These are phyloP conservation scores for Sylvietta virens DNA, from an alignment of 2,113 vertebrate species.

Conservation along the genomic window DNA sequence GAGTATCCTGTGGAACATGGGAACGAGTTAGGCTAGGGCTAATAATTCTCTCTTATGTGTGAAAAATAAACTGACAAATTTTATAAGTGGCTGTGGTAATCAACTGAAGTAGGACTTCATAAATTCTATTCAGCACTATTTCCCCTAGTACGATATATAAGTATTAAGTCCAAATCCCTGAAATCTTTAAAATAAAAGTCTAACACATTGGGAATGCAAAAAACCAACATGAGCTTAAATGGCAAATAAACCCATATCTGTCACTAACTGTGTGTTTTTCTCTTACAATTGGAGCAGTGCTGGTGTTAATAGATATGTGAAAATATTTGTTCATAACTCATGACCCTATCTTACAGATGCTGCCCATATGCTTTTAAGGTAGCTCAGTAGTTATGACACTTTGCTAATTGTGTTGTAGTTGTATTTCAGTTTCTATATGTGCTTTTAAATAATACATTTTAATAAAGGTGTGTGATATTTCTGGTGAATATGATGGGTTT, in stretches of 20 bases:
- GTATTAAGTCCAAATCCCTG: background rate
- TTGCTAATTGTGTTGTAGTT: background rate
- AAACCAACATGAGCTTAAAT: background rate
- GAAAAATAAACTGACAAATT: background rate
- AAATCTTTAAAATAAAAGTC: background rate
- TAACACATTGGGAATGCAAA: background rate
- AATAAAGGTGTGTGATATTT: background rate
- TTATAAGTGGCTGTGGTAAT: background rate
- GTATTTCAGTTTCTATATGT: background rate
- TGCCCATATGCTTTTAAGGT: background rate
- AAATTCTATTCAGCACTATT: background rate
- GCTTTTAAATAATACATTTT: background rate
- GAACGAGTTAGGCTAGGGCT: background rate
- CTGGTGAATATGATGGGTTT: background rate
- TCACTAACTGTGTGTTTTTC: background rate
- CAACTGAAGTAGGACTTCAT: background rate
- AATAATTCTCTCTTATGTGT: background rate
- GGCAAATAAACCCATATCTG: background rate
- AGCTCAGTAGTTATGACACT: background rate
- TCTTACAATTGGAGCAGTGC: background rate
- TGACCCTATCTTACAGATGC: background rate
- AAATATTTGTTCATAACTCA: background rate
- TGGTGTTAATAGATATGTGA: rapidly evolving
- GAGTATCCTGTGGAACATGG: background rate
- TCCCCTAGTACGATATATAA: background rate